Conservation (phyloP, 2,888 invertebrate species). For the Diogma glabrata region DNA sequence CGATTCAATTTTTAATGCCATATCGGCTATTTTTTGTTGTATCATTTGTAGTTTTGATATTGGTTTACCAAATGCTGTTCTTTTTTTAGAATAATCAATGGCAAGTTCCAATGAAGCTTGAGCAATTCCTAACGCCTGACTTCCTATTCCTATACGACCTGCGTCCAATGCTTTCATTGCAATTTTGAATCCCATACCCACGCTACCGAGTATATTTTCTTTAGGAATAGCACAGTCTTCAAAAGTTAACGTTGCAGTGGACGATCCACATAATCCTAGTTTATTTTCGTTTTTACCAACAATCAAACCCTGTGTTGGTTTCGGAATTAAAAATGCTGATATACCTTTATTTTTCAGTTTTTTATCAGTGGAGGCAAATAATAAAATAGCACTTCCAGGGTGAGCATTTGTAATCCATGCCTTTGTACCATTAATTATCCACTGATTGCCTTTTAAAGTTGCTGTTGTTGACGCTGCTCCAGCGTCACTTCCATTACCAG, state of each 20-base stretch:
- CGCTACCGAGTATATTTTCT: constrained; percentile 69
- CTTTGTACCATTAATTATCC: constrained; percentile 76
- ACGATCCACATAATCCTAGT: constrained; percentile 68
- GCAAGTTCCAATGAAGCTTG: constrained; percentile 88
- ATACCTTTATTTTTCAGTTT: constrained; percentile 62
- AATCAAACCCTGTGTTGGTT: constrained; percentile 64
- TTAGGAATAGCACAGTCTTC: constrained; percentile 79
- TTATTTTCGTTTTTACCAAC: constrained; percentile 94
- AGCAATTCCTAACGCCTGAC: constrained; percentile 88
- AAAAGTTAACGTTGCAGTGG: constrained; percentile 85
- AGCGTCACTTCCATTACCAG: constrained; percentile 91
- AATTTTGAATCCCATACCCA: constrained; percentile 88
- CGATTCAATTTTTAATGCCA: constrained; percentile 72
- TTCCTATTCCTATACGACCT: constrained; percentile 86
- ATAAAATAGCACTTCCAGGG: constrained; percentile 71
- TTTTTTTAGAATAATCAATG: constrained; percentile 78
- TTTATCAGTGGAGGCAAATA: constrained; percentile 88
- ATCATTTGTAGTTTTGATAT: constrained; percentile 81
- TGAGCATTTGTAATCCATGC: constrained; percentile 92
- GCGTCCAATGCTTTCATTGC: constrained; percentile 89
- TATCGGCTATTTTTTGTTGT: constrained; percentile 86
- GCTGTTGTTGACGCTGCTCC: constrained; percentile 90
- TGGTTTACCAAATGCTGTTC: constrained; percentile 78
- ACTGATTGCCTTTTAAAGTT: constrained; percentile 52
- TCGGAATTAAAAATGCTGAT: constrained; percentile 81